Percentiles rank a stretch among this genome's conserved stretches.
Evolutionary conservation across 92 coral and sea anemone species (phyloP).

Genomic region (Desmophyllum pertusum): DNA sequence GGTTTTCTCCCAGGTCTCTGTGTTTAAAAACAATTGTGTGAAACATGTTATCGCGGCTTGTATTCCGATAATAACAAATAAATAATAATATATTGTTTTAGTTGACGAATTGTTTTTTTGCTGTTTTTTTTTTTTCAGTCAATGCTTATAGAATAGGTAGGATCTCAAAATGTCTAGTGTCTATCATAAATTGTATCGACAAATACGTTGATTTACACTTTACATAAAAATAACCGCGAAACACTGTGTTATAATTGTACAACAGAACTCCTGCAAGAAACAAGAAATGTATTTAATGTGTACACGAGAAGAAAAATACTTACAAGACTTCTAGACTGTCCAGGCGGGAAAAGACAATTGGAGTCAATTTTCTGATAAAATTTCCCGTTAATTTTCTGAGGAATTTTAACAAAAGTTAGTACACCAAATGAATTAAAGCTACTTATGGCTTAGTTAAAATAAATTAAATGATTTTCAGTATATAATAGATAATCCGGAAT

Average conservation of each 20-base stretch:
- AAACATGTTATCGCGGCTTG: no score
- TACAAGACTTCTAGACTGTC: slow-evolving; percentile 10
- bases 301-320: not conserved
- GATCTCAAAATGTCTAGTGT: no score
- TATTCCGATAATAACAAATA: no score
- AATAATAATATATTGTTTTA: no score
- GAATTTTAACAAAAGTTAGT: not conserved
- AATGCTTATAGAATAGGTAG: no score
- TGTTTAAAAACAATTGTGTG: not conserved
- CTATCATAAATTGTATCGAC: no score
- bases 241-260: not conserved
- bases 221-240: no score
- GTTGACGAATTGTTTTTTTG: no score
- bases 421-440: not conserved
- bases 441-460: not conserved
- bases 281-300: not conserved
- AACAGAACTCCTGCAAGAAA: not conserved
- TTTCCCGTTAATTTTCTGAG: slow-evolving; percentile 28
- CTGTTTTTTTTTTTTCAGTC: no score
- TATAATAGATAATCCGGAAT: no score
- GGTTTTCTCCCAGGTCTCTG: slow-evolving; percentile 35
- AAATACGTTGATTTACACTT: no score
- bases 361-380: slow-evolving; percentile 1
- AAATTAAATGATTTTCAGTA: no score
- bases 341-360: slow-evolving; percentile 11